These are phyloP conservation scores for Eristalis pertinax DNA, from an alignment of 2,888 invertebrate species.

Conservation along the genomic window DNA sequence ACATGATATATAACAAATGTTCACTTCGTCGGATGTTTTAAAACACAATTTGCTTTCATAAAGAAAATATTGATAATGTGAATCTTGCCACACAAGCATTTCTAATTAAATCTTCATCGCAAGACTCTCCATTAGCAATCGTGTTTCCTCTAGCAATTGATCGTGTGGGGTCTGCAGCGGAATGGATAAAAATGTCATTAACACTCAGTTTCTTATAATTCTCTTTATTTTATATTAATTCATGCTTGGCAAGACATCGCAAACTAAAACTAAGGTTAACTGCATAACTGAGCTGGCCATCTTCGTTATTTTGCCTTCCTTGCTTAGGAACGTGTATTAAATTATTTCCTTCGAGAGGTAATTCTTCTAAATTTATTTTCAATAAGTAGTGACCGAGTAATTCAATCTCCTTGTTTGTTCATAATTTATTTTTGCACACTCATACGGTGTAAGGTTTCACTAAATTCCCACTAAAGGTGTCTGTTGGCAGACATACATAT, in stretches of 20 bases:
- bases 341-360: not conserved
- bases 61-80: too few relatives aligned
- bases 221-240: not conserved
- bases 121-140: constrained; percentile 14
- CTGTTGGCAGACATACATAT: not conserved
- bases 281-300: constrained; percentile 7
- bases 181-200: constrained; percentile 50
- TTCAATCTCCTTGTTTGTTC: constrained; percentile 49
- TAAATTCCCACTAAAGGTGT: constrained; percentile 55
- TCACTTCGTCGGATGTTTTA: too few relatives aligned
- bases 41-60: too few relatives aligned
- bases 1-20: too few relatives aligned
- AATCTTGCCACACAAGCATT: not conserved
- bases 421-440: constrained; percentile 38
- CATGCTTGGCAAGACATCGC: constrained; percentile 8
- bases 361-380: constrained; percentile 20
- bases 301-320: not conserved
- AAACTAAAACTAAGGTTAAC: constrained; percentile 13
- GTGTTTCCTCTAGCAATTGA: not conserved
- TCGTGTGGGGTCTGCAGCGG: constrained; percentile 57
- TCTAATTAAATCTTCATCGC: constrained; percentile 1
- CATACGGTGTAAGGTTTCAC: constrained; percentile 46
- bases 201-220: not conserved
- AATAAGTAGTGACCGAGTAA: constrained; percentile 38
- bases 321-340: not conserved